Evolutionary conservation across 2,888 invertebrate genomes (phyloP).

Genomic region (Orthonevra nobilis): DNA sequence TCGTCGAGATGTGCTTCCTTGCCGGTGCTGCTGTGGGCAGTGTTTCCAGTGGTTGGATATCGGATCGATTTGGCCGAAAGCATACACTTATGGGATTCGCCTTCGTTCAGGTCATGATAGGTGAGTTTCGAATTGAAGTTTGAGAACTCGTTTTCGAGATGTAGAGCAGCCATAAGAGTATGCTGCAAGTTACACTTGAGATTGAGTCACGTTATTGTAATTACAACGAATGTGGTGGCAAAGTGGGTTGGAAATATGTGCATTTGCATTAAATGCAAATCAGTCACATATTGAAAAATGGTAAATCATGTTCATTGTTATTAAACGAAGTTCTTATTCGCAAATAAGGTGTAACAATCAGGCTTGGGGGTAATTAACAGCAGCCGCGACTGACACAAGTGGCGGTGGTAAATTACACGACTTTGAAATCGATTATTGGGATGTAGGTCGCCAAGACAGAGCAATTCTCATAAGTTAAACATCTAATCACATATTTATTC

Average conservation of each 20-base stretch:
- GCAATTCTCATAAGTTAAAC: no score
- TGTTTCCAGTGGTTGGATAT: constrained; percentile 84
- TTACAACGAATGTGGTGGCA: neutral
- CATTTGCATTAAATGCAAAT: constrained; percentile 38
- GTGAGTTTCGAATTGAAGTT: constrained; percentile 75
- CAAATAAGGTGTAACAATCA: constrained; percentile 34
- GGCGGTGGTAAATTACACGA: constrained; percentile 35
- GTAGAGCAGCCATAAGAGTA: neutral
- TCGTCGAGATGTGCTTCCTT: constrained; percentile 85
- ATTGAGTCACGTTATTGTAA: constrained; percentile 25
- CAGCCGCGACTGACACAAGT: constrained; percentile 46
- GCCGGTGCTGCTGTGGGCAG: constrained; percentile 84
- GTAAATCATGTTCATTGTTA: constrained; percentile 17
- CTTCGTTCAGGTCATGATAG: constrained; percentile 82
- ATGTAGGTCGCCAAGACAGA: neutral
- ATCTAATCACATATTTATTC: no score
- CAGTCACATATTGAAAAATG: constrained; percentile 28
- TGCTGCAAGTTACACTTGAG: constrained; percentile 11
- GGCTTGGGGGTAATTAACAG: neutral
- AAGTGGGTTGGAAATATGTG: constrained; percentile 18
- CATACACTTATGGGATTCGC: constrained; percentile 83
- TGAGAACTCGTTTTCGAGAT: neutral
- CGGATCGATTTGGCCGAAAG: constrained; percentile 85
- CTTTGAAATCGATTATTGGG: constrained; percentile 4
- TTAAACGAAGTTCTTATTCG: neutral